Base-by-base conservation (phyloP, 2,797 vertebrate species). In the Orestias chungarensis region DNA sequence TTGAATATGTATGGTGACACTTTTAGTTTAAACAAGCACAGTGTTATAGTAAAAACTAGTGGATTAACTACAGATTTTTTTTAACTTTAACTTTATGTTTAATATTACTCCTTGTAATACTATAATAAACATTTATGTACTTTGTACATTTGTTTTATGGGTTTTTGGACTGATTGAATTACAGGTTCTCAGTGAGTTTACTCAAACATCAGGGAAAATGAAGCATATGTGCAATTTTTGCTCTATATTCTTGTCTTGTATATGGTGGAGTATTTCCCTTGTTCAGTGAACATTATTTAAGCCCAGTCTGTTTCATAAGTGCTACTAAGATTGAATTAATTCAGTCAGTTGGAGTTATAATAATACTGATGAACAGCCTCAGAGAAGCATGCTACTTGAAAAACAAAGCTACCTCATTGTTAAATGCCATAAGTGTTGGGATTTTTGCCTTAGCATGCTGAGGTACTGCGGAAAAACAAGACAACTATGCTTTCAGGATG, bases 401-500 rank as follows among this genome's bases (percentile, higher is more conserved):
- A 20, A 72, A 76, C 76, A 81, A 67, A n/a, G 57, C 71, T 71
- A 65, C 40, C 71, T 70, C 20, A 23, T 35, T 23, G 59, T 70
- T 73, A 70, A 78, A 78, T 68, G 38, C 35, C 55, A 49, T 73
- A 78, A 29, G 57, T 55, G 40, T 78, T 83, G 79, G 70, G 64
- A 61, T 76, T 81, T 74, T 65, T 23, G 42, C 27, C 20, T 52
- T 23, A 33, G 64, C 27, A 49, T 74, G 25, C 69, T 3, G 46
- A 74, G 68, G 47, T 54, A 62, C 35, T 25, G n/a, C 67, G 76
- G 73, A 75, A 75, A 66, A 61, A 86, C n/a, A 61, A 86, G 79
- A 85, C 76, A 84, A 85, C 86, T 76, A 73, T 79, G 75, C 82
- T 82, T 79, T 85, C 83, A 75, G 52, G 68, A 75, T 33, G 25